Base-by-base conservation (phyloP, 2,797 vertebrate species). In the Helarctos malayanus region DNA sequence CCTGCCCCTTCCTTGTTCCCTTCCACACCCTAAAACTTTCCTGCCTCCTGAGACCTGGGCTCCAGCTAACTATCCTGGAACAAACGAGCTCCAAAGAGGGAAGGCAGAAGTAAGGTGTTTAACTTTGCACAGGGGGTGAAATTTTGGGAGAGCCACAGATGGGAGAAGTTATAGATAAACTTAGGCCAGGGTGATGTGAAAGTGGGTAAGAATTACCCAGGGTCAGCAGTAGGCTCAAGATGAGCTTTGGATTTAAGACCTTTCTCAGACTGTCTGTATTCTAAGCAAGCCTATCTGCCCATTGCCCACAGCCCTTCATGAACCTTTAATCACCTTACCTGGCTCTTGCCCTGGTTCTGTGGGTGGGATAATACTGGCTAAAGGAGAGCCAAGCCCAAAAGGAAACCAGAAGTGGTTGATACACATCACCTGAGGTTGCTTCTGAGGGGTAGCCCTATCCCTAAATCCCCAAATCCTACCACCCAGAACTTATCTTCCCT, bases 211-310 rank as follows among this genome's bases (percentile, higher is more conserved):
- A 86, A 73, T 63, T 63, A 89, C 3, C 5, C 16, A 63, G 81
- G 63, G 32, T 89, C 54, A 89, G 57, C 29, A 89, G 69, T 38
- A 91, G 29, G 18, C 41, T 88, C 73, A 68, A 79, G 47, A 85
- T 57, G 56, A 90, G 73, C 81, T 92, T 41, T 92, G 89, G 57
- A 89, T 84, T 87, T 75, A 95, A 92, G 91, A 56, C 14, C 15
- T 35, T 93, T 90, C 41, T 69, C 81, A 69, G 25, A 32, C 54
- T 38, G 10, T 80, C 69, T 61, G 11, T 83, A 25, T 25, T 93
- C 85, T 91, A 79, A 49, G 35, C 65, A 79, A 91, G 61, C 27
- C 65, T 90, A 38, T 88, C 32, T 89, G 45, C 38, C 56, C 61
- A 56, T 45, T 81, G 18, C n/a, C 84, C 59, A 76, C 3, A 79